Base-by-base conservation (phyloP, 1,140 invertebrate species). In the Hycleus phaleratus region DNA sequence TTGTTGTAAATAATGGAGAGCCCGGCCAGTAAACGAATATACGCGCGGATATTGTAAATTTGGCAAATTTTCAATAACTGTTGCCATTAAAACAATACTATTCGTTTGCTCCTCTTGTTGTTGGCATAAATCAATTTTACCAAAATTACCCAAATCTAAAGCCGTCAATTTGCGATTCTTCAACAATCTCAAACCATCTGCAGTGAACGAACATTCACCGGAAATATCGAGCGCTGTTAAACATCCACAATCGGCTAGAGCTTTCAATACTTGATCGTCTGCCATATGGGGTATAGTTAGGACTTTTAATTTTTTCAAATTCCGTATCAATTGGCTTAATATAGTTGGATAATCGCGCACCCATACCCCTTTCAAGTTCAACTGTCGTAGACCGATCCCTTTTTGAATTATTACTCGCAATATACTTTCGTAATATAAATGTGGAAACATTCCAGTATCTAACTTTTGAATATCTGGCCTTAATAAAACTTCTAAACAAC, bases 301-400 rank as follows among this genome's bases (percentile, higher is more conserved):
- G 47, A 77, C 78, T 12, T 79, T 79, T 46, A 85, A 70, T 60
- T 80, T 72, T 24, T 69, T 74, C 53, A 82, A 73, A 39, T 79
- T 79, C 51, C 77, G 73, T 3, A 85, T 75, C 26, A 84, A 70
- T 3, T 81, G 73, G 56, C 79, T 81, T 70, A 85, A 75, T n/a
- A 82, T 73, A 46, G 76, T 68, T 60, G 83, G 77, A 59, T 82
- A 79, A 49, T 85, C 82, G 71, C 82, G 79, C 24, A 84, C 81
- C 84, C 84, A 84, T 39, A 86, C 79, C 24, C 84, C 82, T 76
- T 85, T 83, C 53, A 85, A 73, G 74, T 85, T 82, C 18, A 85
- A 72, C 26, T 82, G 76, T 46, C 80, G 78, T 60, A 85, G 46
- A 39, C 82, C 77, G 3, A 74, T 73, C 7, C 83, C 83, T 70